These are phyloP conservation scores for Tamandua tetradactyla DNA, from an alignment of 2,797 vertebrate species.

Conservation along the genomic window DNA sequence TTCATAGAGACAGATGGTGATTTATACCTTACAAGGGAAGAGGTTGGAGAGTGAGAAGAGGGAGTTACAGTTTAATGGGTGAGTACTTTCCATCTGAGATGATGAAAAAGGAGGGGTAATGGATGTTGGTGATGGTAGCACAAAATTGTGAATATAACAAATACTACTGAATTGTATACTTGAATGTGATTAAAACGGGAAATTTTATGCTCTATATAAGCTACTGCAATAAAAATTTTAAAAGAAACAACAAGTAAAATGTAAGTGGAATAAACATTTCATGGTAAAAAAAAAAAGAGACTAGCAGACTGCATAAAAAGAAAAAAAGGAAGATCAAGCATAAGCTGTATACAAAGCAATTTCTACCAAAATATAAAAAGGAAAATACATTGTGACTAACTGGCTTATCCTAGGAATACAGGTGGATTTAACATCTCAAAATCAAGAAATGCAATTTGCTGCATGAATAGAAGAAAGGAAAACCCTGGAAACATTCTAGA, in stretches of 20 bases:
- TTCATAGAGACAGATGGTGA: too few relatives aligned
- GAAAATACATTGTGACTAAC: background rate
- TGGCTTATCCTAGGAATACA: background rate
- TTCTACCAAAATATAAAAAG: background rate
- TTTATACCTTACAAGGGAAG: too few relatives aligned
- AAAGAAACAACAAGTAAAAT: background rate
- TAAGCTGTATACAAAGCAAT: background rate
- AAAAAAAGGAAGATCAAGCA: background rate
- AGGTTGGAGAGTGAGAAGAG: too few relatives aligned
- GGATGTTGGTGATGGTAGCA: too few relatives aligned
- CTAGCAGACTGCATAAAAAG: background rate
- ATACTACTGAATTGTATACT: too few relatives aligned
- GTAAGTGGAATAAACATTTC: background rate
- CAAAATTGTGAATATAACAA: too few relatives aligned
- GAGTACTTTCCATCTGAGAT: too few relatives aligned
- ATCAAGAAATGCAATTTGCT: background rate
- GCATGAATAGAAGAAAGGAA: background rate
- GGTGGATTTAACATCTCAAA: background rate
- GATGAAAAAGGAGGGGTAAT: too few relatives aligned
- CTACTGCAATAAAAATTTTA: too few relatives aligned
- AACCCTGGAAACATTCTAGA: background rate
- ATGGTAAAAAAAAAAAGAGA: background rate
- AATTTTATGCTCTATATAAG: too few relatives aligned
- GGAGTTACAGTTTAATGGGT: too few relatives aligned
- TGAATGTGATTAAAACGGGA: too few relatives aligned